Conservation (phyloP, 2,888 invertebrate species). For the Ichneumon xanthorius region DNA sequence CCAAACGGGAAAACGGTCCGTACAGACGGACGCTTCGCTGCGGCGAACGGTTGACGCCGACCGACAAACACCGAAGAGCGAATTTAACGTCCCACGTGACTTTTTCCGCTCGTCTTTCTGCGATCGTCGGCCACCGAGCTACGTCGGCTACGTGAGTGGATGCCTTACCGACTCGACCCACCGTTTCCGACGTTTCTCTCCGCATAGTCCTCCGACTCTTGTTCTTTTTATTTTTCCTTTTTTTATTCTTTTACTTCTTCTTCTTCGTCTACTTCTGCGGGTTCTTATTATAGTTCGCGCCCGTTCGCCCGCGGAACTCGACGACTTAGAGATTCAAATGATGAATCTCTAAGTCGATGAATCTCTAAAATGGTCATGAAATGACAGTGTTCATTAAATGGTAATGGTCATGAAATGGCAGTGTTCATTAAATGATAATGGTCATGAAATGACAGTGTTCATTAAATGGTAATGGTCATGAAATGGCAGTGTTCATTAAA, state of each 20-base stretch:
- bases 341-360: too few relatives aligned
- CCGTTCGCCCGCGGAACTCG: constrained; percentile 17
- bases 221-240: neutral
- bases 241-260: too few relatives aligned
- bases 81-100: constrained; percentile 24
- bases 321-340: constrained; percentile 30
- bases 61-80: constrained; percentile 1
- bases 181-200: neutral
- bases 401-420: too few relatives aligned
- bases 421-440: too few relatives aligned
- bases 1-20: constrained; percentile 8
- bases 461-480: too few relatives aligned
- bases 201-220: neutral
- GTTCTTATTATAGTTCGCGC: constrained; percentile 24
- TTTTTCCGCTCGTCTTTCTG: constrained; percentile 6
- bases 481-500: too few relatives aligned
- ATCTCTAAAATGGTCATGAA: too few relatives aligned
- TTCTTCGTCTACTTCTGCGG: constrained; percentile 3
- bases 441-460: too few relatives aligned
- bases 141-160: neutral
- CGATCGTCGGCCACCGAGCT: neutral
- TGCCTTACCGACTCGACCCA: neutral
- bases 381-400: too few relatives aligned
- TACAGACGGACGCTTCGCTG: constrained; percentile 2
- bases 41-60: neutral